Evolutionary conservation across 2,113 vertebrate genomes (phyloP).

Genomic region (Nansenia antarctica): DNA sequence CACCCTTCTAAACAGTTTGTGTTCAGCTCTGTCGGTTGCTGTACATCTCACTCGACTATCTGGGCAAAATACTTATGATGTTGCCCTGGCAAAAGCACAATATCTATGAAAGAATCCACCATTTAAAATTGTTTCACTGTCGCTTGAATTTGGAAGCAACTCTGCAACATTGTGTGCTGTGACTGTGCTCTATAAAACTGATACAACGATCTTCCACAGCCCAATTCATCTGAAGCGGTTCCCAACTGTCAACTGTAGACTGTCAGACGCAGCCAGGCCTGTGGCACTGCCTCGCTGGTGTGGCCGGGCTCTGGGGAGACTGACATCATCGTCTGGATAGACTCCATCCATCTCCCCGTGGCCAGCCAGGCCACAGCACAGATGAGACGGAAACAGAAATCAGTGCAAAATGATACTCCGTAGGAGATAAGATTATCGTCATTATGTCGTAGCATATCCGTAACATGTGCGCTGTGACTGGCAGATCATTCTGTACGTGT

Average conservation of each 20-base stretch:
- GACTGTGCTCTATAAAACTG: not conserved
- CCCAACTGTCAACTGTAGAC: slow-evolving; percentile 16
- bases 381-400: slow-evolving; percentile 17
- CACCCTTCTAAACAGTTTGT: slow-evolving; percentile 29
- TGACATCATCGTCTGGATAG: slow-evolving; percentile 43
- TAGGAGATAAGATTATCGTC: slow-evolving; percentile 20
- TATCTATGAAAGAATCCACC: not conserved
- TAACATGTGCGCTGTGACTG: slow-evolving; percentile 1
- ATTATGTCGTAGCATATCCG: too few species aligned
- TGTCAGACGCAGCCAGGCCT: slow-evolving; percentile 7
- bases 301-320: slow-evolving; percentile 21
- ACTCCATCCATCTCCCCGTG: slow-evolving; percentile 23
- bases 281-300: slow-evolving; percentile 4
- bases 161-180: not conserved
- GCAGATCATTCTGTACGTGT: not conserved
- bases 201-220: not conserved
- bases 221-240: not conserved
- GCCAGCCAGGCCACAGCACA: slow-evolving; percentile 11
- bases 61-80: slow-evolving; percentile 13
- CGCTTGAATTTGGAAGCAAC: slow-evolving; percentile 7
- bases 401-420: slow-evolving; percentile 2
- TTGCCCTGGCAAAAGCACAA: not conserved
- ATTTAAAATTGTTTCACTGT: not conserved
- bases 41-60: not conserved
- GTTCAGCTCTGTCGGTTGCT: not conserved